These are phyloP conservation scores for Caretta caretta DNA, from an alignment of 2,113 vertebrate genomes.

Conservation along the genomic window DNA sequence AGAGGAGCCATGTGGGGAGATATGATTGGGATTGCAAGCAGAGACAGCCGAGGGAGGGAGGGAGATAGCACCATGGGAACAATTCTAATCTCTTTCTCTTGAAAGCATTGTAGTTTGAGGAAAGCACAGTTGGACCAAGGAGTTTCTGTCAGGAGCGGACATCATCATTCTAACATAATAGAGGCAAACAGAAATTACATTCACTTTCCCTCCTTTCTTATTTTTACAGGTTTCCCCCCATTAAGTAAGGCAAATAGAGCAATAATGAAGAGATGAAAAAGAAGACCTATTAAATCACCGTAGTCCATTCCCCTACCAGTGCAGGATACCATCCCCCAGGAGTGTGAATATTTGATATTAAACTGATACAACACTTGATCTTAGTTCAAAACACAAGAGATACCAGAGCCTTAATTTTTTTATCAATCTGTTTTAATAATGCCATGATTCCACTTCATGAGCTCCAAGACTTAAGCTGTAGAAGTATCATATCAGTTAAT, in stretches of 20 bases:
- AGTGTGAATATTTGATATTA: not conserved
- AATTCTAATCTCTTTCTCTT: not conserved
- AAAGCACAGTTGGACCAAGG: not conserved
- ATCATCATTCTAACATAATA: not conserved
- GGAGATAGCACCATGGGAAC: not conserved
- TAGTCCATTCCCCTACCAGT: not conserved
- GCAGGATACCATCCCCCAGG: not conserved
- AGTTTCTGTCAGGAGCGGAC: not conserved
- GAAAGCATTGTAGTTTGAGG: not conserved
- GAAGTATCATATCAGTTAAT: not conserved
- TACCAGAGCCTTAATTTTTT: not conserved
- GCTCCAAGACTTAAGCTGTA: not conserved
- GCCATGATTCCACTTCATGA: not conserved
- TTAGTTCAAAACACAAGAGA: not conserved
- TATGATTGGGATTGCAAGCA: not conserved
- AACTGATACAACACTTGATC: not conserved
- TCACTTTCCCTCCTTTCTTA: not conserved
- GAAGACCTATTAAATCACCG: not conserved
- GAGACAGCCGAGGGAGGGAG: no score
- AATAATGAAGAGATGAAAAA: not conserved
- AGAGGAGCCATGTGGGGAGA: not conserved
- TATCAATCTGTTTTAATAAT: not conserved
- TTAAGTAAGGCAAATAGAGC: not conserved
- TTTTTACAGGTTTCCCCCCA: not conserved
- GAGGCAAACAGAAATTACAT: not conserved